Evolutionary conservation across 2,888 invertebrate species (phyloP).

Genomic region (Halocaridina rubra): DNA sequence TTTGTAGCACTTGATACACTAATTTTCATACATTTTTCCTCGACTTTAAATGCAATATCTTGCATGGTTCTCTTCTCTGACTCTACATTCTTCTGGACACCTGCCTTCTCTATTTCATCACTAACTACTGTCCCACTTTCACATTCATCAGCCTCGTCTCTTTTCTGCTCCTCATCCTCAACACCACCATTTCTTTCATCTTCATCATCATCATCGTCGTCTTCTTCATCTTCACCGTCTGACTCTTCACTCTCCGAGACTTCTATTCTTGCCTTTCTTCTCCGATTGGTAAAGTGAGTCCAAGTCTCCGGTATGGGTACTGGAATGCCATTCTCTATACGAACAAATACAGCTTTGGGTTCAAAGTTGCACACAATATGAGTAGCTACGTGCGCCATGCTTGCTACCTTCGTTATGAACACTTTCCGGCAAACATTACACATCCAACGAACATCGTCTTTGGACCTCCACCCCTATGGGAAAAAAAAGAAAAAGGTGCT

Average conservation of each 20-base stretch:
- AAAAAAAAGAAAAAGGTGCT: constrained; percentile 56
- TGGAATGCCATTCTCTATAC: neutral
- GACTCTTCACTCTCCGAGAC: neutral
- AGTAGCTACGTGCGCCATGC: constrained; percentile 50
- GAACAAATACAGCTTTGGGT: constrained; percentile 36
- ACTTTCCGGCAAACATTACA: constrained; percentile 57
- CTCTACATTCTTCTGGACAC: too few species aligned
- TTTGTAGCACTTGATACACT: neutral
- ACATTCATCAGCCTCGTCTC: neutral
- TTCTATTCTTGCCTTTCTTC: neutral
- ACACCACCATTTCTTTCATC: neutral
- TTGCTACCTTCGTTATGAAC: constrained; percentile 39
- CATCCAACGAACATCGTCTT: constrained; percentile 42
- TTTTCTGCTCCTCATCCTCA: too few species aligned
- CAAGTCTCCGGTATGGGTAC: neutral
- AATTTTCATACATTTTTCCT: neutral
- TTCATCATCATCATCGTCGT: too few species aligned
- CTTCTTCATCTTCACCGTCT: neutral
- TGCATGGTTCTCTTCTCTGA: too few species aligned
- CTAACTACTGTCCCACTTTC: neutral
- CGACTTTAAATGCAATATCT: neutral
- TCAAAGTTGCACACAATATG: constrained; percentile 49
- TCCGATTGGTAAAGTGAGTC: too few species aligned
- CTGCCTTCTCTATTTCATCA: too few species aligned
- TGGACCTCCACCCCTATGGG: constrained; percentile 41